phyloP scores from a whole-genome alignment of 1,140 invertebrate genomes.

The Pemphigus obesinymphae region DNA sequence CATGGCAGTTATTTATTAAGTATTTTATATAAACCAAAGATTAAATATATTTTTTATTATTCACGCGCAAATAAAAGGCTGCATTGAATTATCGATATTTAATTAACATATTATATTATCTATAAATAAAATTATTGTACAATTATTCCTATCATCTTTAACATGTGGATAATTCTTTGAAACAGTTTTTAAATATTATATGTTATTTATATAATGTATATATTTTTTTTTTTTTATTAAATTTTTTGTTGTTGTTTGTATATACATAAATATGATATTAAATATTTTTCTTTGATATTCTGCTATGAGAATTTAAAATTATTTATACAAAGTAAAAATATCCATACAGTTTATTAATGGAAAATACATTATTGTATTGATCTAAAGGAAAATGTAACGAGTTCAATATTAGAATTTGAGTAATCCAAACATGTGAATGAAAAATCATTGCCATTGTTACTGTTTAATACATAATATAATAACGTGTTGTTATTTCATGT shows the following conservation, averaged over 20 bases:
- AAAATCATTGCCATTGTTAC: background rate
- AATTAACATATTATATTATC: background rate
- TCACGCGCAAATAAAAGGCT: conserved; percentile 36
- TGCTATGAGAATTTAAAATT: background rate
- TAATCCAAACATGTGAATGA: background rate
- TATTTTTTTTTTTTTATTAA: too few relatives aligned
- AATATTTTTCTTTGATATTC: background rate
- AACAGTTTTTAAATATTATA: background rate
- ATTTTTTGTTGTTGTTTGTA: conserved; percentile 12
- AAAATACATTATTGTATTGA: background rate
- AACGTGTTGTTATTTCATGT: background rate
- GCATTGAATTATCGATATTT: conserved; percentile 24
- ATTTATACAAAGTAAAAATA: background rate
- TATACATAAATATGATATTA: background rate
- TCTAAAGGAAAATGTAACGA: background rate
- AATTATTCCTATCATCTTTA: background rate
- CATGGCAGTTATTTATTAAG: background rate
- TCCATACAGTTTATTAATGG: background rate
- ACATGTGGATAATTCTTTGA: conserved; percentile 13
- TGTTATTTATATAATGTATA: conserved; percentile 8
- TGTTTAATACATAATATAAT: background rate
- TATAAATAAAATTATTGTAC: background rate
- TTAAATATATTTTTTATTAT: conserved; percentile 40
- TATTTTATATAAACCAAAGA: conserved; percentile 40
- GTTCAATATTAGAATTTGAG: background rate